Evolutionary conservation across 2,797 vertebrate genomes (phyloP), one percentile per base, ranked within the genome.

Genomic region (Acanthurus lineatus): DNA sequence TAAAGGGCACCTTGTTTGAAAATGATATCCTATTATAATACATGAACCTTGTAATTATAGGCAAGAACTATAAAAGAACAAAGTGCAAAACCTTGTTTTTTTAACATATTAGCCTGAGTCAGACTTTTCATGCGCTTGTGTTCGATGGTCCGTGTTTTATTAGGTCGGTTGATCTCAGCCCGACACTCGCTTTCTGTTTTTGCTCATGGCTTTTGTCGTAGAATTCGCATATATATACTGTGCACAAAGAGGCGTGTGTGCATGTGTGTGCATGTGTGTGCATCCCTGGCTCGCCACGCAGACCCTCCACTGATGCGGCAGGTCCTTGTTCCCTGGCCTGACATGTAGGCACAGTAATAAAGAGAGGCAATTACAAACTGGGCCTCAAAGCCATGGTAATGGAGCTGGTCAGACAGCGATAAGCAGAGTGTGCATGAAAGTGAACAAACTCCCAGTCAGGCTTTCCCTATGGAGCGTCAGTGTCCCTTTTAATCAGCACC

Each of bases 281-380:
- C 52, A 38, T 78, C 58, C 58, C 62, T 32, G 49, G 69, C 49
- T 69, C 69, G 77, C 70, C 82, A 79, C 75, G 82, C 70, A 69
- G 40, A 45, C 65, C 61, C 74, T 73, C 53, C 52, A 63, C 45
- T 79, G 82, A 86, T 82, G 84, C 20, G 16, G 73, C 47, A 57
- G 83, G 87, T 81, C 83, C 87, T 91, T 71, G 81, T 90, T 91
- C 86, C 72, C 80, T 81, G 89, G 89, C 79, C 87, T 87, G 91
- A 91, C 90, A 90, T 88, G 90, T 80, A 89, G 84, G 85, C 85
- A 85, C 71, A 77, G 84, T 91, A 89, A 92, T 91, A 92, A 93
- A 92, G 90, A 91, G 86, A 94, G 88, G 89, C 89, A 92, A 93
- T 92, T 93, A 92, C 89, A 92, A 93, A 91, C 87, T 74, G 83